These are phyloP conservation scores for Perdita meconis DNA, from an alignment of 2,888 invertebrate genomes.

Conservation along the genomic window DNA sequence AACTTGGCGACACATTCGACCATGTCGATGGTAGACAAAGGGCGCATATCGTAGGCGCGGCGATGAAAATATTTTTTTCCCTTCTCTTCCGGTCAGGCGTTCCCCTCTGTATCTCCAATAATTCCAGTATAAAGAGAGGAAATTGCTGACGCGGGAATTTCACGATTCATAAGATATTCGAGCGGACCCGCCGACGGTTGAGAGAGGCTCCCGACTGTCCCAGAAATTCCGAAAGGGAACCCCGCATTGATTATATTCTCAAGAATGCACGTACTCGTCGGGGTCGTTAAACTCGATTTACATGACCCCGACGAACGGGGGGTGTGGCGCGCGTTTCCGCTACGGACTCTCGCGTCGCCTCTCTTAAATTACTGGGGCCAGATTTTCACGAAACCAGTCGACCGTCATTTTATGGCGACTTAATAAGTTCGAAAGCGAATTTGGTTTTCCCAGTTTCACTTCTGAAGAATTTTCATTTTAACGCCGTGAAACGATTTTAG, in stretches of 20 bases:
- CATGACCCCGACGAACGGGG: constrained; percentile 45
- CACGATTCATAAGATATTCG: constrained; percentile 51
- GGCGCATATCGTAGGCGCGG: neutral
- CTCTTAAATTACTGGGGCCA: neutral
- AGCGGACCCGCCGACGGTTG: constrained; percentile 28
- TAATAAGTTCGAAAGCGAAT: constrained; percentile 7
- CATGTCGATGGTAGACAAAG: constrained; percentile 38
- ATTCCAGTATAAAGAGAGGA: constrained; percentile 34
- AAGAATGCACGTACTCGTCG: constrained; percentile 58
- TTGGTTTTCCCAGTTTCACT: neutral
- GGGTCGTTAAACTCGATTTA: constrained; percentile 71
- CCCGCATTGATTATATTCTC: constrained; percentile 51
- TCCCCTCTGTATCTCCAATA: constrained; percentile 36
- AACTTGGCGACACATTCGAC: constrained; percentile 19
- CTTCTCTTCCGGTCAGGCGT: neutral
- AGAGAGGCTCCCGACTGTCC: constrained; percentile 38
- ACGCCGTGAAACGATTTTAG: neutral
- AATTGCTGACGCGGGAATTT: constrained; percentile 53
- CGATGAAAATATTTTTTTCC: constrained; percentile 16
- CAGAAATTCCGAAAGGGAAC: constrained; percentile 47
- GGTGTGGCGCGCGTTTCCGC: neutral
- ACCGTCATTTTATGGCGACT: constrained; percentile 4
- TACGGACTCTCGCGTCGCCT: neutral
- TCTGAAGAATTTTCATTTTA: neutral
- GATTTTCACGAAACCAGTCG: constrained; percentile 5